Base-by-base conservation (phyloP, 2,113 vertebrate species). In the Antennarius striatus region DNA sequence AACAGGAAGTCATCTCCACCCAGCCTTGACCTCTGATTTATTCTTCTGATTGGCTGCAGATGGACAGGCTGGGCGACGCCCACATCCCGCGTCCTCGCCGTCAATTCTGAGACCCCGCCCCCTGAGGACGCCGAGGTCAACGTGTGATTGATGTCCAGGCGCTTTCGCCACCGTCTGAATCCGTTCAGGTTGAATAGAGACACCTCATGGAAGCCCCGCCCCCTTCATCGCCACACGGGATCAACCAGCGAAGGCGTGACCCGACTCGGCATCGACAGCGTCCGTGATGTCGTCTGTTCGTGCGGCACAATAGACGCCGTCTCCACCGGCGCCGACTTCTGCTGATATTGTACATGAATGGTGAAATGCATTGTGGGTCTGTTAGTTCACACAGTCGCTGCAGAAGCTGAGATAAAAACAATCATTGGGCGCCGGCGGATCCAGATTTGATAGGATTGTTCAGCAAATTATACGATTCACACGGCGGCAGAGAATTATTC, bases 351-450 rank as follows among this genome's bases (percentile, higher is more conserved):
- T 55, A 5, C 63, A 3, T 29, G n/a, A 66, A 45, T 57, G 30
- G 67, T 79, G 63, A 66, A 77, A 69, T 50, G 8, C 15, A 28
- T 68, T 64, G 40, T 57, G 36, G 53, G 48, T 22, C 43, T 43
- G 46, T 58, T 51, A 28, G 3, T 45, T 12, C 3, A 68, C 43
- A 57, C 11, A 10, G 32, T 50, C 46, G 22, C 40, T 73, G 71
- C 17, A 71, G 60, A 73, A 30, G 65, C 4, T 10, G 36, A 43
- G n/a, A 72, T 57, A 42, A 68, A 68, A 77, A 73, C 32, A 82
- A 79, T 13, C 54, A 22, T 32, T 22, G 66, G 39, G 72, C 42
- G 9, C 9, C 10, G 11, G 11, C 9, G 11, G 42, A 43, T 10
- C 42, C 3, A 43, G 42, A 43, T 43, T 43, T 12, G 42, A 43